Base-by-base conservation (phyloP, 2,113 vertebrate species). In the Myiozetetes cayanensis region DNA sequence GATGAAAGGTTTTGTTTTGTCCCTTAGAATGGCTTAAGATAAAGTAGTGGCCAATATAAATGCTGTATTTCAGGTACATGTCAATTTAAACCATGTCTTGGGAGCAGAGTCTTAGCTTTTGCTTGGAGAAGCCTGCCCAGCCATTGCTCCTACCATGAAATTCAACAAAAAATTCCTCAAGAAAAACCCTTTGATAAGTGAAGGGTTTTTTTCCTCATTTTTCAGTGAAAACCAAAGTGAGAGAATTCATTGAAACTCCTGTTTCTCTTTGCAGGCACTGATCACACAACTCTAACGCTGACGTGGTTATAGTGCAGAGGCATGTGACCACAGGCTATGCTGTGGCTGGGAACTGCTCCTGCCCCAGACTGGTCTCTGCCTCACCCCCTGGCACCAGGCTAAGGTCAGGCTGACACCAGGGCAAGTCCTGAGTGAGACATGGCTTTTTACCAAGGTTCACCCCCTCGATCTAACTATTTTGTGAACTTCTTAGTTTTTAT, bases 261-360 rank as follows among this genome's bases (percentile, higher is more conserved):
- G 14, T 46, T 76, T 58, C 28, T 46, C 49, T 71, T 39, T 31
- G 19, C 58, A 52, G 71, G 17, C 30, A 35, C 28, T 23, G 37
- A 22, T 2, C 4, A 31, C 22, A 43, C 19, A 27, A 19, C 22
- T 28, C 31, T 55, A 28, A 41, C 27, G 15, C 25, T 27, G 52
- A 25, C 0, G 1, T 55, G n/a, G n/a, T 66, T 73, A 41, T 1
- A 1, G 21, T 0, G 9, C n/a, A 49, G 47, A 68, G 47, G 41
- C 12, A 37, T 3, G 6, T 13, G 67, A 53, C 61, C 0, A 0
- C 8, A 43, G 47, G 21, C 41, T 43, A 23, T 16, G 47, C 41
- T 7, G 3, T 23, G 39, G 28, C 20, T 41, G 52, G n/a, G 33
- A 52, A 44, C 14, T 47, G 61, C 68, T 68, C 35, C 53, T 43